Conservation (phyloP, 35 echinoderm and acorn worm genomes). For the Ophiothrix spiculata region DNA sequence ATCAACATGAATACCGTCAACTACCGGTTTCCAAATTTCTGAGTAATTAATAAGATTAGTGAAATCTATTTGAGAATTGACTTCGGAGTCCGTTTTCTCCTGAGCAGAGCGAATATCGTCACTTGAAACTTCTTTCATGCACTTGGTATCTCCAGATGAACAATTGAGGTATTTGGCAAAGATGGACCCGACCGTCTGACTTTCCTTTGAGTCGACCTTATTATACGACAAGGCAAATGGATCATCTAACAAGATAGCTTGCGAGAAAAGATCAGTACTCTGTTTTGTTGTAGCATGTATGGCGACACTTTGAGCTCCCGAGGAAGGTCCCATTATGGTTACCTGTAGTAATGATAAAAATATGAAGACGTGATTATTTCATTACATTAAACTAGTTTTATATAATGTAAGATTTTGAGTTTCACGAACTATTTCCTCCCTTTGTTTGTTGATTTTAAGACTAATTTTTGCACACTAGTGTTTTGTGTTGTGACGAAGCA, state of each 20-base stretch:
- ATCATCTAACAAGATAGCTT: background rate
- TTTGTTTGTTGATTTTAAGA: too few species aligned
- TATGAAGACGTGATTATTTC: too few species aligned
- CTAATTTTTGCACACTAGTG: too few species aligned
- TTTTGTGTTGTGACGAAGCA: too few species aligned
- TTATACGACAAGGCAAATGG: background rate
- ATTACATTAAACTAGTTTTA: too few species aligned
- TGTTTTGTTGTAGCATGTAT: background rate
- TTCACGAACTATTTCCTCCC: too few species aligned
- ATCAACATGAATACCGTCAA: background rate
- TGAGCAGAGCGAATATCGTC: background rate
- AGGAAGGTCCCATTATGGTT: background rate
- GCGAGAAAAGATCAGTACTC: background rate
- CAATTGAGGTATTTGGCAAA: background rate
- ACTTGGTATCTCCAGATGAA: background rate
- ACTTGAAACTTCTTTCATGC: background rate
- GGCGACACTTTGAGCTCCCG: background rate
- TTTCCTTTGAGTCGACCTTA: background rate
- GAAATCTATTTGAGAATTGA: background rate
- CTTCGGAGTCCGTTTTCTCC: background rate
- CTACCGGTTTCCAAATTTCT: background rate
- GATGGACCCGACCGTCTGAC: background rate
- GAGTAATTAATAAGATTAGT: background rate
- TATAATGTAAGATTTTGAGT: too few species aligned
- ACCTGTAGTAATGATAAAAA: background rate